These are phyloP conservation scores for Polypedilum pembai DNA, from an alignment of 1,140 invertebrate genomes.

Conservation along the genomic window DNA sequence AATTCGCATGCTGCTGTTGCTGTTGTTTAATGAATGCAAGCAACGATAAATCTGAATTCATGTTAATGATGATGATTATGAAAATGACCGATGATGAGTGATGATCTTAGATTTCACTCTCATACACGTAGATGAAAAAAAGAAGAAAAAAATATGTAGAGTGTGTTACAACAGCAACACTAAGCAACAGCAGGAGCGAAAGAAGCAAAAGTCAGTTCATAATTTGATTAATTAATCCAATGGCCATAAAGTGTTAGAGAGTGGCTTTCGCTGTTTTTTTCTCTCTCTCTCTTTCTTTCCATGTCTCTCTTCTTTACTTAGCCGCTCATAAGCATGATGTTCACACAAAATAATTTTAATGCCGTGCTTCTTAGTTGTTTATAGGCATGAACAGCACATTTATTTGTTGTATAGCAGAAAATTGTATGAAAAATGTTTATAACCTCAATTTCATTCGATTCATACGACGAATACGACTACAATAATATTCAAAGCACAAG, in stretches of 20 bases:
- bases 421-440: constrained; percentile 26
- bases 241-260: constrained; percentile 26
- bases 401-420: not conserved
- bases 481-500: constrained; percentile 1
- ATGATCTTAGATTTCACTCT: too few species aligned
- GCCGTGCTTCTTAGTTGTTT: not conserved
- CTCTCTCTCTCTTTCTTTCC: not conserved
- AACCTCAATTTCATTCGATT: constrained; percentile 20
- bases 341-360: not conserved
- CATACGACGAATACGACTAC: not conserved
- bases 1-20: too few species aligned
- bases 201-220: not conserved
- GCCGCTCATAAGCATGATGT: not conserved
- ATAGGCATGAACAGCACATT: constrained; percentile 16
- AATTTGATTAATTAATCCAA: constrained; percentile 28
- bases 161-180: too few species aligned
- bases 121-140: too few species aligned
- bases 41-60: too few species aligned
- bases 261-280: constrained; percentile 24
- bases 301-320: not conserved
- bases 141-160: too few species aligned
- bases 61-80: too few species aligned
- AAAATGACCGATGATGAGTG: too few species aligned
- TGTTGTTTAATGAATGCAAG: too few species aligned
- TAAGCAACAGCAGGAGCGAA: too few species aligned